phyloP scores from a whole-genome alignment of 2,113 vertebrate genomes.

The Caretta caretta region DNA sequence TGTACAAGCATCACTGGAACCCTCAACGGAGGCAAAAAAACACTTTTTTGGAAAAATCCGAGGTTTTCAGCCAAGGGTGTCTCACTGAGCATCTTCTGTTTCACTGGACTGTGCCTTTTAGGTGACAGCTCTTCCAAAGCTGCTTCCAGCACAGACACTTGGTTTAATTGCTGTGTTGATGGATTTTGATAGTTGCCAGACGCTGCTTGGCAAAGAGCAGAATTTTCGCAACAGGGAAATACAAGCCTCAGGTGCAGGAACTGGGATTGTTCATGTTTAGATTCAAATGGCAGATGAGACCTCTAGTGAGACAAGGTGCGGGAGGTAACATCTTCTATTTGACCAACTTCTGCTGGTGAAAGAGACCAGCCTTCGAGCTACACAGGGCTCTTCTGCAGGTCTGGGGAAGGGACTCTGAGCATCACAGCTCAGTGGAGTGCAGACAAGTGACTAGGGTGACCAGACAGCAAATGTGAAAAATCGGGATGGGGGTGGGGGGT shows the following conservation, averaged over 20 bases:
- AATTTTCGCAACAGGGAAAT: neutral
- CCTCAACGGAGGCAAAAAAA: neutral
- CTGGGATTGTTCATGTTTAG: neutral
- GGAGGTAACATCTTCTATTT: neutral
- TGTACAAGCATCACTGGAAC: accelerated
- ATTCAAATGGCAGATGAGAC: neutral
- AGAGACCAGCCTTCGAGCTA: neutral
- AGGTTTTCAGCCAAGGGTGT: neutral
- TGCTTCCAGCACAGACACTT: neutral
- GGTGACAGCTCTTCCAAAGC: neutral
- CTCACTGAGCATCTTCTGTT: neutral
- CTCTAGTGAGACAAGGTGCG: neutral
- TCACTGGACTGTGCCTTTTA: neutral
- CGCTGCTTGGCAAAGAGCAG: neutral
- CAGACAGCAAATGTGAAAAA: no score
- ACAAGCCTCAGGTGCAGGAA: neutral
- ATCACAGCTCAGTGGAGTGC: neutral
- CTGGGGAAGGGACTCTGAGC: neutral
- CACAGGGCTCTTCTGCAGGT: neutral
- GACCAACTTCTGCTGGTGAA: no score
- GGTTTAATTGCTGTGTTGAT: neutral
- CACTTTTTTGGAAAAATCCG: neutral
- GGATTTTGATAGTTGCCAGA: neutral
- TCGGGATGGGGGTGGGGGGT: no score
- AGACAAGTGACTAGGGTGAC: no score